Evolutionary conservation across 2,888 invertebrate genomes (phyloP), one percentile per base, ranked within the genome.

Genomic region (Nebria salina): DNA sequence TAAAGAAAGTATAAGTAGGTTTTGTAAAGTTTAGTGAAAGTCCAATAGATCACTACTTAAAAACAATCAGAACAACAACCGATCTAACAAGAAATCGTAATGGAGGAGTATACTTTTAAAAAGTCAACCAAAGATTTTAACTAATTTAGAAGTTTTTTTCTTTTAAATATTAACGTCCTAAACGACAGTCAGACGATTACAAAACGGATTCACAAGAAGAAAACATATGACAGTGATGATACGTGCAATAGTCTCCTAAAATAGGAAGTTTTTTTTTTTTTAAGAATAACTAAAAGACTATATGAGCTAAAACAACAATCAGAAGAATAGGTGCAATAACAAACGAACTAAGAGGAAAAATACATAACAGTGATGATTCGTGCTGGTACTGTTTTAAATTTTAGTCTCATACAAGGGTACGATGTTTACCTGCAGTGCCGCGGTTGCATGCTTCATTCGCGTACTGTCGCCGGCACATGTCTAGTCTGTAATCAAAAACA

Each of bases 391-490:
- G 34, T 68, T 25, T 68, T 26, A 11, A 68, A 68, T 25, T 68
- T 26, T 11, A 68, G 13, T 54, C 54, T 54, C 54, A 54, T 54
- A 54, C 54, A 54, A 54, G 54, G 54, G 54, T 3, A 54, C 77
- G 83, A 70, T 70, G 84, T 86, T 93, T 96, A 97, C 97, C 97
- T 96, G 97, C 97, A 87, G 97, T 97, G 92, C 97, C 97, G 93
- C 97, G 95, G 95, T 97, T 97, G 95, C 97, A 97, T 91, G 95
- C 94, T 91, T 96, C 97, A 93, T 95, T 95, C 90, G 95, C 95
- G 92, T 94, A 95, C 92, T 96, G 95, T 92, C 97, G 94, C 92
- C 97, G 95, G 95, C 97, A 97, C 97, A 97, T 97, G 95, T 97
- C 97, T 94, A 97, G 96, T 96, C 97, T 97, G 96, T 90, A 96